Conservation (phyloP, 1,140 invertebrate genomes). For the roundworm (Caenorhabditis elegans) region DNA sequence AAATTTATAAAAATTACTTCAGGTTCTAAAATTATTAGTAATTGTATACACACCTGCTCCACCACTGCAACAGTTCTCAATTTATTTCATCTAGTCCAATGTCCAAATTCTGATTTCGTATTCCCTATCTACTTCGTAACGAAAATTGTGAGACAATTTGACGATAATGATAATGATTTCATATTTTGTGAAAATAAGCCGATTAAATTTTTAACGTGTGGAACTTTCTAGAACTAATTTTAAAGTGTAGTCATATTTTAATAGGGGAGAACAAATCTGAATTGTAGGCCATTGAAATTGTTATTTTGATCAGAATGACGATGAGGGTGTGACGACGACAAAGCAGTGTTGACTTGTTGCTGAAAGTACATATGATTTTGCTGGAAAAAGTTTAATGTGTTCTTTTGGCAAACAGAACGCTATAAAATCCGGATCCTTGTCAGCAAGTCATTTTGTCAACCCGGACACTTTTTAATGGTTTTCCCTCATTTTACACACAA, state of each 20-base stretch:
- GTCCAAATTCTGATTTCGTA: constrained; percentile 1
- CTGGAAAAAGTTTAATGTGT: neutral
- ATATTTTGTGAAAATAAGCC: neutral
- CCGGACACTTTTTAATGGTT: neutral
- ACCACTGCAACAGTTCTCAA: too few species aligned
- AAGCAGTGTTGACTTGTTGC: neutral
- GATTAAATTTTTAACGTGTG: neutral
- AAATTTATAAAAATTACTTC: too few species aligned
- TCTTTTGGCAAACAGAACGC: neutral
- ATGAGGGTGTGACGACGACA: too few species aligned
- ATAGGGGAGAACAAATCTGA: neutral
- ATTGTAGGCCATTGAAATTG: neutral
- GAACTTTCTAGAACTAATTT: neutral
- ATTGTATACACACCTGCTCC: too few species aligned
- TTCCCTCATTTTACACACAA: neutral
- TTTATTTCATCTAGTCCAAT: neutral
- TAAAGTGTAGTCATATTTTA: neutral
- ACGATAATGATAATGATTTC: neutral
- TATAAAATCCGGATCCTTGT: neutral
- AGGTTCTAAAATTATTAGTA: too few species aligned
- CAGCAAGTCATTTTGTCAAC: neutral
- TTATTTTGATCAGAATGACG: neutral
- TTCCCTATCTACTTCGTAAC: neutral
- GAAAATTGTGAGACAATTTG: neutral
- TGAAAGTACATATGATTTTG: neutral